Percentiles rank a stretch among this genome's conserved stretches.
Conservation (phyloP, 2,113 vertebrate genomes). For the Lutjanus erythropterus region DNA sequence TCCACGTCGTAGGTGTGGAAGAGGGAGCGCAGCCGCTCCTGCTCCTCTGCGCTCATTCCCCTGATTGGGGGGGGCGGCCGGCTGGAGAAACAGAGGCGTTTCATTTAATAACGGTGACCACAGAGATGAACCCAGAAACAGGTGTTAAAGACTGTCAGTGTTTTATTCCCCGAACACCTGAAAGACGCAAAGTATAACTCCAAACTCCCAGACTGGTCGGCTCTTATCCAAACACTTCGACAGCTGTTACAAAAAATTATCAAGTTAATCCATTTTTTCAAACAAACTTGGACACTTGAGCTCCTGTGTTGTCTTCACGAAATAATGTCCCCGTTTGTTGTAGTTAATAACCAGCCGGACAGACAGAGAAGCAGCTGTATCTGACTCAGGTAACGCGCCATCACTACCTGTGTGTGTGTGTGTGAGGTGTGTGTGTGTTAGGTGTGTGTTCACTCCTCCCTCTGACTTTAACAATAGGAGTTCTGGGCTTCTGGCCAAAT, state of each 20-base stretch:
- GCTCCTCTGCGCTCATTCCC: conserved; percentile 72
- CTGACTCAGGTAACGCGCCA: conserved; percentile 35
- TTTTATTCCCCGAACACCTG: neutral
- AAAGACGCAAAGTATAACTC: neutral
- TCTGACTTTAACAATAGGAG: conserved; percentile 34
- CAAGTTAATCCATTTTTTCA: neutral
- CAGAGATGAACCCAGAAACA: neutral
- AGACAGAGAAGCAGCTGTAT: conserved; percentile 20
- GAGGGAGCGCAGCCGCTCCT: conserved; percentile 83
- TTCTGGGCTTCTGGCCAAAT: conserved; percentile 52
- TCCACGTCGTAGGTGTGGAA: conserved; percentile 88
- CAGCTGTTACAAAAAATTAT: neutral
- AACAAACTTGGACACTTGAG: neutral
- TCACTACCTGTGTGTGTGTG: conserved; percentile 10
- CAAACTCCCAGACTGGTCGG: neutral
- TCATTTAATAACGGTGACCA: neutral
- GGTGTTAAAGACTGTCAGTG: no score
- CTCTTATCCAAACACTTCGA: conserved; percentile 21
- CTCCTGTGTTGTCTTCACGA: neutral
- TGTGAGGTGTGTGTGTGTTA: neutral
- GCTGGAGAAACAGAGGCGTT: conserved; percentile 22
- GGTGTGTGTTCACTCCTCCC: conserved; percentile 29
- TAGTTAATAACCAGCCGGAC: neutral
- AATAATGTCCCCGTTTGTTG: neutral
- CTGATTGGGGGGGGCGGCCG: conserved; percentile 25